These are phyloP conservation scores for Ictalurus furcatus DNA, from an alignment of 2,113 vertebrate genomes.

Conservation along the genomic window DNA sequence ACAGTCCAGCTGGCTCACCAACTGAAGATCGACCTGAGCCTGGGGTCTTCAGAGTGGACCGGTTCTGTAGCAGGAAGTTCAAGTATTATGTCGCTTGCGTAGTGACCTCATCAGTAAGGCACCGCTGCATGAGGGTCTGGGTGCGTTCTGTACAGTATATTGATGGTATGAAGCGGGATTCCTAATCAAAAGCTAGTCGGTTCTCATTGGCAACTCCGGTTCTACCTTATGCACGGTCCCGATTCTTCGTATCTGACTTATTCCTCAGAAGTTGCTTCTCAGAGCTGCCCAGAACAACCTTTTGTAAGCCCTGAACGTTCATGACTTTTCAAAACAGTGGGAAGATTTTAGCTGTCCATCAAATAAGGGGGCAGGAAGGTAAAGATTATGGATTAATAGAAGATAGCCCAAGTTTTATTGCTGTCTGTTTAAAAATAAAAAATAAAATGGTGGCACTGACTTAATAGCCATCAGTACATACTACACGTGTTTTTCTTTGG, in stretches of 20 bases:
- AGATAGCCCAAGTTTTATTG: neutral
- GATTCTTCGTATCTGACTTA: neutral
- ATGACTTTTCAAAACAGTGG: neutral
- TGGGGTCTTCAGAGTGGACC: constrained; percentile 22
- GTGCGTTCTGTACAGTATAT: neutral
- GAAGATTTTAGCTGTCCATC: neutral
- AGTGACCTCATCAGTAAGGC: constrained; percentile 5
- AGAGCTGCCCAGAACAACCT: neutral
- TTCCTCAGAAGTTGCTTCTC: neutral
- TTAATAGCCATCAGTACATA: neutral
- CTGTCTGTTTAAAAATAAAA: neutral
- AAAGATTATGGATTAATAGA: neutral
- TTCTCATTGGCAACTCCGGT: neutral
- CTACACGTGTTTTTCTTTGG: neutral
- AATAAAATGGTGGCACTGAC: neutral
- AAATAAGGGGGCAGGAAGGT: neutral
- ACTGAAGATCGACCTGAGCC: constrained; percentile 32
- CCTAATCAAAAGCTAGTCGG: neutral
- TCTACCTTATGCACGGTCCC: neutral
- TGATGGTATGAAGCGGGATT: too few species aligned
- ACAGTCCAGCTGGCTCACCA: constrained; percentile 51
- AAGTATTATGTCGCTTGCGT: constrained; percentile 3
- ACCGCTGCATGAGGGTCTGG: too few species aligned
- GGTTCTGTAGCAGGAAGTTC: constrained; percentile 17
- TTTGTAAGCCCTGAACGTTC: neutral